Conservation (phyloP, 2,888 invertebrate species). For the Pandemis cinnamomeana region DNA sequence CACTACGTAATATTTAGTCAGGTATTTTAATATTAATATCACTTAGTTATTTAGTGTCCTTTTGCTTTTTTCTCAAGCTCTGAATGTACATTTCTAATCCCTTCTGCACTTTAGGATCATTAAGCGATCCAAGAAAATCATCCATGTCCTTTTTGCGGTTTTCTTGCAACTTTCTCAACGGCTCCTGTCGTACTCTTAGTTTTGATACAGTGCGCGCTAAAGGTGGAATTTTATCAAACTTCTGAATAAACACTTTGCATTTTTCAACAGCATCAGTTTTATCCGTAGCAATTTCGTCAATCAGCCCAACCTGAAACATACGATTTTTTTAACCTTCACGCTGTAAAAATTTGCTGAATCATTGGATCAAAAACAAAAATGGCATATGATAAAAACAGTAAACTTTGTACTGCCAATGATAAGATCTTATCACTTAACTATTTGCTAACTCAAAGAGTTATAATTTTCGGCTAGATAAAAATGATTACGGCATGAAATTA, state of each 20-base stretch:
- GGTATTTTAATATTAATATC: too few relatives aligned
- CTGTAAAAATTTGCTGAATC: background rate
- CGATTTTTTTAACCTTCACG: background rate
- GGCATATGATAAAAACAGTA: background rate
- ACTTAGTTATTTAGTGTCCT: too few relatives aligned
- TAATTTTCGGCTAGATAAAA: background rate
- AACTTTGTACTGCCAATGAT: background rate
- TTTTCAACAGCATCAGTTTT: conserved; percentile 88
- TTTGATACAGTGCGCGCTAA: conserved; percentile 85
- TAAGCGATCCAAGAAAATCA: conserved; percentile 85
- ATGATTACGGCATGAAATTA: background rate
- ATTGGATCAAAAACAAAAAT: background rate
- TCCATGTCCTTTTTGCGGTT: conserved; percentile 87
- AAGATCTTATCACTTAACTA: conserved; percentile 2
- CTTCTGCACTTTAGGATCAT: conserved; percentile 88
- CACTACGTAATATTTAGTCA: too few relatives aligned
- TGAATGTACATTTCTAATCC: conserved; percentile 89
- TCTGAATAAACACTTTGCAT: conserved; percentile 86
- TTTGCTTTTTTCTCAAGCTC: conserved; percentile 85
- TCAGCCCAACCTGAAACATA: conserved; percentile 85
- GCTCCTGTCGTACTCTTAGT: conserved; percentile 75
- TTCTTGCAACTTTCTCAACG: conserved; percentile 81
- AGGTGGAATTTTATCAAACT: conserved; percentile 87
- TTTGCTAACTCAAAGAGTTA: background rate
- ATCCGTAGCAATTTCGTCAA: conserved; percentile 89